Percentiles rank a stretch among this genome's conserved stretches.
Conservation (phyloP, 2,888 invertebrate species). For the Apoda limacodes region DNA sequence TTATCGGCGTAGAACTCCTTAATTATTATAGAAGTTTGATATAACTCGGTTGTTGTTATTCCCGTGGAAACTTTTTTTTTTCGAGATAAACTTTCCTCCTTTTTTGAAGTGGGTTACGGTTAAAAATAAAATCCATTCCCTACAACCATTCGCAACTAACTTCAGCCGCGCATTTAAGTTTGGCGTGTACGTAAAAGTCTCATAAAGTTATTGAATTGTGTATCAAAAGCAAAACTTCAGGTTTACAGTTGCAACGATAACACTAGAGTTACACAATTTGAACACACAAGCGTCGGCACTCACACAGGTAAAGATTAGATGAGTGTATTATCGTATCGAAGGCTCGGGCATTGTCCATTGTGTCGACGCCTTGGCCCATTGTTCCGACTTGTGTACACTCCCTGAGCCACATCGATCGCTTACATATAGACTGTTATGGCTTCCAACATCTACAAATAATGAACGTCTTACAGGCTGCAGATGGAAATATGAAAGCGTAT, state of each 20-base stretch:
- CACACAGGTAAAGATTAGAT: slow-evolving; percentile 48
- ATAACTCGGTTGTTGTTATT: no score
- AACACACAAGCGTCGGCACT: slow-evolving; percentile 25
- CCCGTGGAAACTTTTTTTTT: no score
- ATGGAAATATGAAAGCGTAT: no score
- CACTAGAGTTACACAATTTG: slow-evolving; percentile 18
- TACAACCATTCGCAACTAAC: neutral
- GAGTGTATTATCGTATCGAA: slow-evolving; percentile 52
- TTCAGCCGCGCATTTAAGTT: no score
- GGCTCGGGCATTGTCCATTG: slow-evolving; percentile 63
- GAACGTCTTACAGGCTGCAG: no score
- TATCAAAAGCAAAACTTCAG: slow-evolving; percentile 1
- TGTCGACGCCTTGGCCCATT: slow-evolving; percentile 55
- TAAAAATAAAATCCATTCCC: neutral
- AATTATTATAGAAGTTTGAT: no score
- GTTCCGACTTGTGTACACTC: slow-evolving; percentile 45
- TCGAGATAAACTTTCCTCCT: no score
- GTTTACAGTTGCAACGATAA: slow-evolving; percentile 10
- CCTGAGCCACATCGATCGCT: slow-evolving; percentile 39
- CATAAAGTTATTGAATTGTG: no score
- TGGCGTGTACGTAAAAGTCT: slow-evolving; percentile 1
- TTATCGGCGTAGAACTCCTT: no score
- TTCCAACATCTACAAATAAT: slow-evolving; percentile 25
- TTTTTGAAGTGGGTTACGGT: no score
- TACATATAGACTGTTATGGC: slow-evolving; percentile 45